Conservation (phyloP, 1,140 invertebrate species). For the Berghia stephanieae region DNA sequence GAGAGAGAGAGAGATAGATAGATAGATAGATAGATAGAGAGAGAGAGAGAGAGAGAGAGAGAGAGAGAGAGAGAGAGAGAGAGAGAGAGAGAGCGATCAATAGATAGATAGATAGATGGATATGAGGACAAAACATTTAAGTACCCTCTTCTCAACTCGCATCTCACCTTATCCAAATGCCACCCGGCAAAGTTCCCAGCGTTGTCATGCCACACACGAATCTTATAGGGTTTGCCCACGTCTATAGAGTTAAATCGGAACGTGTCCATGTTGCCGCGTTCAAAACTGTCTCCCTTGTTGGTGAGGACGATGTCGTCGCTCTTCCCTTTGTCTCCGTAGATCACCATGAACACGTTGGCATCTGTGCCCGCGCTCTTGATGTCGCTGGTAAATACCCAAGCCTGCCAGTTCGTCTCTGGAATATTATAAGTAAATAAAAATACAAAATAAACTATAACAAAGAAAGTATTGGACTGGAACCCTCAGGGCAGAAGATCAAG, state of each 20-base stretch:
- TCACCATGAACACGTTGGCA: slow-evolving; percentile 58
- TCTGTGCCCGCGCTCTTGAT: slow-evolving; percentile 61
- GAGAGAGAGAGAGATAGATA: too few relatives aligned
- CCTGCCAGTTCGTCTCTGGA: slow-evolving; percentile 61
- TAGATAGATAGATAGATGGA: too few relatives aligned
- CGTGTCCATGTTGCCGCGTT: slow-evolving; percentile 59
- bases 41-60: too few relatives aligned
- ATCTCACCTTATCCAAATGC: slow-evolving; percentile 64
- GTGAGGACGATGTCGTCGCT: slow-evolving; percentile 59
- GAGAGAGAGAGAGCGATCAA: too few relatives aligned
- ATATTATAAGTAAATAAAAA: slow-evolving; percentile 22
- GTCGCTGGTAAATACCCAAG: slow-evolving; percentile 61
- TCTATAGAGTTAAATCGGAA: slow-evolving; percentile 60
- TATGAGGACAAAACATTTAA: too few relatives aligned
- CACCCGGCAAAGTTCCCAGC: slow-evolving; percentile 57
- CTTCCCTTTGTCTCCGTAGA: slow-evolving; percentile 65
- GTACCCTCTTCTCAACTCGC: too few relatives aligned
- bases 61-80: too few relatives aligned
- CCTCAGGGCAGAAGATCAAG: too few relatives aligned
- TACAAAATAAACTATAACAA: too few relatives aligned
- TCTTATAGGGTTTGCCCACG: slow-evolving; percentile 63
- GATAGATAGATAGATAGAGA: too few relatives aligned
- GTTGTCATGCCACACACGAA: slow-evolving; percentile 66
- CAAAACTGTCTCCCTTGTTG: slow-evolving; percentile 63
- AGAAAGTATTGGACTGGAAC: too few relatives aligned